Evolutionary conservation across 2,113 vertebrate species (phyloP).

Genomic region (Syrrhaptes paradoxus): DNA sequence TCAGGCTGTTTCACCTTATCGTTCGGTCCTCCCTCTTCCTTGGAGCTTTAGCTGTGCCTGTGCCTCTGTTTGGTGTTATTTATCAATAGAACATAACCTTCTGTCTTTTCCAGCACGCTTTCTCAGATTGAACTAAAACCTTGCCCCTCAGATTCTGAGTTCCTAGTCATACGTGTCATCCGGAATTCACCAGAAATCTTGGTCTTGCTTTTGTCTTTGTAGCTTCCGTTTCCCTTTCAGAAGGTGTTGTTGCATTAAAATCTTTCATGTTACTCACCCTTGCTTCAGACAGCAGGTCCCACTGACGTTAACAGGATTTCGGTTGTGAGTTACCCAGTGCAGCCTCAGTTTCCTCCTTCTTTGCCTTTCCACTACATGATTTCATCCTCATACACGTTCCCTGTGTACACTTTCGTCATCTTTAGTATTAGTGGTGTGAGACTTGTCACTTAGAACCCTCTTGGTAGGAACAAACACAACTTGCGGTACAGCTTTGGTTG

Average conservation of each 20-base stretch:
- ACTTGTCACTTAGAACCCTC: neutral
- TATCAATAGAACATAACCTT: neutral
- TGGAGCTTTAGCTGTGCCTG: neutral
- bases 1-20: neutral
- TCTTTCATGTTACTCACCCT: neutral
- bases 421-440: neutral
- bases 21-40: neutral
- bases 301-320: neutral
- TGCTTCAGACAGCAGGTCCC: neutral
- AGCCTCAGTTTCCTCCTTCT: neutral
- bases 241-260: neutral
- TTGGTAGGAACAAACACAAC: neutral
- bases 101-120: neutral
- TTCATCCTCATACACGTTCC: neutral
- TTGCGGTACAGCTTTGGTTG: fast-evolving
- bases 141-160: neutral
- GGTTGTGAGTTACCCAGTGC: neutral
- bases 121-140: neutral
- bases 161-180: neutral
- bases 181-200: neutral
- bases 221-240: neutral
- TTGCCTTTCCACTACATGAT: neutral
- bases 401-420: fast-evolving
- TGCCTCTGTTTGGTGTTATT: neutral
- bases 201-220: neutral